These are phyloP conservation scores for Lycocerus yunnanus DNA, from an alignment of 2,888 invertebrate species.

Conservation along the genomic window DNA sequence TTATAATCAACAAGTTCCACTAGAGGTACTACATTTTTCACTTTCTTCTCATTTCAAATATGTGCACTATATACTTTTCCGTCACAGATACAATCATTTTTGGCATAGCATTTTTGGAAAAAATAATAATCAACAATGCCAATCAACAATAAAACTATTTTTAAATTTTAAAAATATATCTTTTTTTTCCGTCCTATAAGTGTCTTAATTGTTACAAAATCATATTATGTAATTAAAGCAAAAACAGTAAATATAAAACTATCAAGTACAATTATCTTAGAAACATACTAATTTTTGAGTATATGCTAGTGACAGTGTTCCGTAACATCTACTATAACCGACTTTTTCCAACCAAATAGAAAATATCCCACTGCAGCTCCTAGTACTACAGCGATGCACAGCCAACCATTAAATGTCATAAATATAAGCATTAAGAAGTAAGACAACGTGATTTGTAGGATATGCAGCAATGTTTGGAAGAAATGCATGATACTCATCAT, in stretches of 20 bases:
- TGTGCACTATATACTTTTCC: not conserved
- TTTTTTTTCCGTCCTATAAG: not conserved
- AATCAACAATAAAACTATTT: not conserved
- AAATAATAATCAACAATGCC: no score
- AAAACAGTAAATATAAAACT: not conserved
- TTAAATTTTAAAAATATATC: not conserved
- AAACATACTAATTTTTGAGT: not conserved
- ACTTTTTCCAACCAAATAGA: constrained; percentile 94
- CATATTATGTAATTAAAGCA: not conserved
- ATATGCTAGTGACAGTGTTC: constrained; percentile 81
- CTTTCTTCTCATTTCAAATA: not conserved
- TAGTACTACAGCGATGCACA: constrained; percentile 85
- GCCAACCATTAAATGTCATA: constrained; percentile 96
- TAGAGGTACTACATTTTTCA: not conserved
- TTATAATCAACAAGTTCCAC: not conserved
- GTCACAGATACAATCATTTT: not conserved
- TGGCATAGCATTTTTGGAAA: not conserved
- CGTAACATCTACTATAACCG: constrained; percentile 90
- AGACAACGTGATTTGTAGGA: constrained; percentile 86
- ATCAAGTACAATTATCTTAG: not conserved
- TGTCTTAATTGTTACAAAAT: not conserved
- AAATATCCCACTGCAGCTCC: constrained; percentile 94
- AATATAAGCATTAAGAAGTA: constrained; percentile 96
- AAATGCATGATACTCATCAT: constrained; percentile 84
- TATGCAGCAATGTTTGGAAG: constrained; percentile 86